Conservation (phyloP, 2,888 invertebrate species). For the Amblyjoppa proteus region DNA sequence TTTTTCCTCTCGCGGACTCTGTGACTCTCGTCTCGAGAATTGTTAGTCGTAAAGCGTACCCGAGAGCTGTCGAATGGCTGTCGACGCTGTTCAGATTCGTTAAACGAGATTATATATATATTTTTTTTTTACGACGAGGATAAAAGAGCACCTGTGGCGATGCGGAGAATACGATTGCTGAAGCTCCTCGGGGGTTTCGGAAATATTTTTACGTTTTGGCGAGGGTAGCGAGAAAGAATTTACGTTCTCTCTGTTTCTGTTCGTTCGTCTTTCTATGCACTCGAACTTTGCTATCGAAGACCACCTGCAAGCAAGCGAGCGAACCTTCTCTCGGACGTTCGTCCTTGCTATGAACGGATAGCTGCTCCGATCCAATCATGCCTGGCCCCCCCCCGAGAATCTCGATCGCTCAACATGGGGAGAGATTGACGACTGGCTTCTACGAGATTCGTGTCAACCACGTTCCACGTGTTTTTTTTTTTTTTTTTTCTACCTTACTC, state of each 20-base stretch:
- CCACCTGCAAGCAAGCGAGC: slow-evolving; percentile 22
- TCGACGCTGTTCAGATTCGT: slow-evolving; percentile 1
- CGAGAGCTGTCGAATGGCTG: background rate
- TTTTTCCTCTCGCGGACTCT: background rate
- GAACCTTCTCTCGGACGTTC: slow-evolving; percentile 55
- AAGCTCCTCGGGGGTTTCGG: background rate
- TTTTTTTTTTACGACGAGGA: background rate
- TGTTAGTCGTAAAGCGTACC: slow-evolving; percentile 7
- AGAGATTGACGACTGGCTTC: slow-evolving; percentile 82
- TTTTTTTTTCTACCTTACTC: slow-evolving; percentile 51
- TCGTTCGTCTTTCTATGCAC: background rate
- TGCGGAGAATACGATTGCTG: background rate
- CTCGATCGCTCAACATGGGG: slow-evolving; percentile 81
- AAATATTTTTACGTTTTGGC: background rate
- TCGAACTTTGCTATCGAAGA: slow-evolving; percentile 39
- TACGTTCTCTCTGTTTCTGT: too few species aligned
- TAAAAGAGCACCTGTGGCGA: background rate
- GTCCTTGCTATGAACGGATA: slow-evolving; percentile 57
- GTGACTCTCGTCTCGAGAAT: slow-evolving; percentile 14
- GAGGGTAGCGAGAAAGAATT: background rate
- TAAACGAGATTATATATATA: background rate
- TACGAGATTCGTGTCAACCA: slow-evolving; percentile 81
- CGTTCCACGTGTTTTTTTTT: slow-evolving; percentile 75
- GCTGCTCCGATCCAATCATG: slow-evolving; percentile 40
- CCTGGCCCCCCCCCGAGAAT: slow-evolving; percentile 21